A percentile compares a stretch with the other conserved stretches of the same genome.
phyloP scores from a whole-genome alignment of 2,113 vertebrate genomes.

The Percopsis transmontana region DNA sequence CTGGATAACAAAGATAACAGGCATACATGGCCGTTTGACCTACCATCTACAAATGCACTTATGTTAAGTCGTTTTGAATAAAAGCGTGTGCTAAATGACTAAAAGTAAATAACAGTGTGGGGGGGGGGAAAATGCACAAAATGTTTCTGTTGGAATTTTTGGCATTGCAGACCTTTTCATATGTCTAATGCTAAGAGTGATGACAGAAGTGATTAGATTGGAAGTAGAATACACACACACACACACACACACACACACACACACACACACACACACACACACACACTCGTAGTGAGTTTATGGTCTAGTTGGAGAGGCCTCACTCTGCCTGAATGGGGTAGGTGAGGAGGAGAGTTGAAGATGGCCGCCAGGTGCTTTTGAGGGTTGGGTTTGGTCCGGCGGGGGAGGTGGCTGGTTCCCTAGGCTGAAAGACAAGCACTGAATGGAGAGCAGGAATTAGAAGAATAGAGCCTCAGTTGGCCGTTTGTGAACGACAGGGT shows the following conservation, averaged over 20 bases:
- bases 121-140: not conserved
- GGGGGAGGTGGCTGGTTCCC: slow-evolving; percentile 28
- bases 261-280: not conserved
- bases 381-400: not conserved
- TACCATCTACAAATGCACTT: no score
- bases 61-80: no score
- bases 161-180: not conserved
- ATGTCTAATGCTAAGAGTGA: not conserved
- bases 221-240: not conserved
- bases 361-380: slow-evolving; percentile 40
- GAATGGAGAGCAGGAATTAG: slow-evolving; percentile 46
- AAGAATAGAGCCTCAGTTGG: slow-evolving; percentile 57
- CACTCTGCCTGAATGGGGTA: not conserved
- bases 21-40: no score
- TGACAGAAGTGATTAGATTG: not conserved
- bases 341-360: slow-evolving; percentile 39
- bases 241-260: slow-evolving; percentile 4
- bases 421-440: slow-evolving; percentile 44
- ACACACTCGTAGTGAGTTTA: not conserved
- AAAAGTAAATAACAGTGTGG: no score
- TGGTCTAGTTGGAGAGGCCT: not conserved
- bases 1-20: no score
- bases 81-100: no score
- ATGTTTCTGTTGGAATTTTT: not conserved
- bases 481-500: slow-evolving; percentile 39